A percentile compares a stretch with the other conserved stretches of the same genome.
phyloP scores from a whole-genome alignment of 2,888 invertebrate species.

The Morpho deidamia region DNA sequence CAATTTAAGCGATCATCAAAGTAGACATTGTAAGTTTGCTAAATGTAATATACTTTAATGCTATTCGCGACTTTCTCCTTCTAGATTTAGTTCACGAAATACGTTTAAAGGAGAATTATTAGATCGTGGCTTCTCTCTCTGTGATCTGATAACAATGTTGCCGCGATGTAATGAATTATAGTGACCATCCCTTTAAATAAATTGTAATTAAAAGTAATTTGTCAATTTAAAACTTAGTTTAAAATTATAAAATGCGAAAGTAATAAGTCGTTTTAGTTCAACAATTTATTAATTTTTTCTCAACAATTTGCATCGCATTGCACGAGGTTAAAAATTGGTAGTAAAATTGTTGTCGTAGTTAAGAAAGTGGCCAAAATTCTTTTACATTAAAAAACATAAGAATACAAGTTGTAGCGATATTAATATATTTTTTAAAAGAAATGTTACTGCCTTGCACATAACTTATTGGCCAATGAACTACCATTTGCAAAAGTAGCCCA shows the following conservation, averaged over 20 bases:
- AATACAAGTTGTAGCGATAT: no score
- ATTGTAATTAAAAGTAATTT: constrained; percentile 8
- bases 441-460: background rate
- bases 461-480: background rate
- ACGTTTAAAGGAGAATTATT: constrained; percentile 17
- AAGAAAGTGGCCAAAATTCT: no score
- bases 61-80: constrained; percentile 11
- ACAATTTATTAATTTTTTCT: background rate
- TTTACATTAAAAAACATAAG: no score
- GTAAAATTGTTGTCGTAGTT: no score
- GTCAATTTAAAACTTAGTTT: background rate
- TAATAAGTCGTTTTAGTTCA: background rate
- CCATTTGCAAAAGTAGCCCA: background rate
- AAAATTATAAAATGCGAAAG: background rate
- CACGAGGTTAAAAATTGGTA: background rate
- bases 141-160: constrained; percentile 27
- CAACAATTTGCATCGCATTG: background rate
- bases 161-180: constrained; percentile 26
- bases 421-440: no score
- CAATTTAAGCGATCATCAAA: no score
- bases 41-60: background rate
- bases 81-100: constrained; percentile 16
- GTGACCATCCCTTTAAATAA: constrained; percentile 16
- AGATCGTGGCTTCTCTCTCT: constrained; percentile 20
- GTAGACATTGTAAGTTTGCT: no score